Conservation (phyloP, 2,113 vertebrate species). For the Vulpes vulpes region DNA sequence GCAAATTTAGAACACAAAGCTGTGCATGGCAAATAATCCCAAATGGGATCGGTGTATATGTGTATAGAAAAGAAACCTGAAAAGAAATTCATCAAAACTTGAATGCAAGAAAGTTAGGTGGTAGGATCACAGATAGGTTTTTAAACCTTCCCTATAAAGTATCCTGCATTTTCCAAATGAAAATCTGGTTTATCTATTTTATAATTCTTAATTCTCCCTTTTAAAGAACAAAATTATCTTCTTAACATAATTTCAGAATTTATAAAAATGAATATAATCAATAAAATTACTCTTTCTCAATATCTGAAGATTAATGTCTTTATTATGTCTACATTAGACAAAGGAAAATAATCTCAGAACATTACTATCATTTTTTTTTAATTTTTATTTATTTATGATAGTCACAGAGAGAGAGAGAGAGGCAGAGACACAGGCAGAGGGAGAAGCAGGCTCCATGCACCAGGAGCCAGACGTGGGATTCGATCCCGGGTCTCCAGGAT, state of each 20-base stretch:
- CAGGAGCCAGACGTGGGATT: no score
- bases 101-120: not conserved
- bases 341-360: slow-evolving; percentile 36
- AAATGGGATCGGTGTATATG: not conserved
- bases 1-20: not conserved
- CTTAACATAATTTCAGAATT: not conserved
- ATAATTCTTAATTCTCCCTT: not conserved
- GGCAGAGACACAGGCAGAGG: no score
- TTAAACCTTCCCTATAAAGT: not conserved
- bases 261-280: not conserved
- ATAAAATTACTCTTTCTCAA: not conserved
- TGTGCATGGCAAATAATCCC: not conserved
- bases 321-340: not conserved
- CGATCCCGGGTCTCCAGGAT: no score
- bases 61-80: not conserved
- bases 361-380: slow-evolving; percentile 5
- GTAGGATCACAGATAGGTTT: not conserved
- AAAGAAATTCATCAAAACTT: not conserved
- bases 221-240: slow-evolving; percentile 5
- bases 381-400: no score
- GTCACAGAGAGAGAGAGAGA: no score
- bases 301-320: slow-evolving; percentile 29
- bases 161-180: not conserved
- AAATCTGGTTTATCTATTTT: not conserved
- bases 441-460: no score